A percentile compares a stretch with the other conserved stretches of the same genome.
These are phyloP conservation scores for Pristionchus maxplancki DNA, from an alignment of 2,888 invertebrate species.

Conservation along the genomic window DNA sequence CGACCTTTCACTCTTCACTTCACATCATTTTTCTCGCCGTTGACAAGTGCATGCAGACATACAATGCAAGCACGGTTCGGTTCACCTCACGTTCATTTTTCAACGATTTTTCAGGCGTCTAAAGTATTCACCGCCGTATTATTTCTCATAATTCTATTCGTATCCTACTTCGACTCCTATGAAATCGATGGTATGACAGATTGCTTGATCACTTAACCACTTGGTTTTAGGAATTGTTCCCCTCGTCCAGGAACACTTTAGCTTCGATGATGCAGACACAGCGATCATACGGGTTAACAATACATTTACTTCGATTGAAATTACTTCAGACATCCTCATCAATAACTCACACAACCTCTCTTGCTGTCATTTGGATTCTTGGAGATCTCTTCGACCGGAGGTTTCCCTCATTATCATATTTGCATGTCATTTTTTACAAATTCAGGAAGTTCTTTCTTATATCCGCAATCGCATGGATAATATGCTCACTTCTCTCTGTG, in stretches of 20 bases:
- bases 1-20: background rate
- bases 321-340: background rate
- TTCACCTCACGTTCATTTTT: background rate
- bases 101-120: background rate
- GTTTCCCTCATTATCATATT: background rate
- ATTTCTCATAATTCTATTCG: background rate
- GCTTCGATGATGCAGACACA: background rate
- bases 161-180: background rate
- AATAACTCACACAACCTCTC: background rate
- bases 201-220: background rate
- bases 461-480: background rate
- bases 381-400: background rate
- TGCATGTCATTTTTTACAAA: background rate
- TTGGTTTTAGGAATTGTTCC: background rate
- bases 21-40: background rate
- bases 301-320: background rate
- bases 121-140: background rate
- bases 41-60: background rate
- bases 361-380: background rate
- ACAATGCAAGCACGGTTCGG: background rate
- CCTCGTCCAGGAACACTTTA: background rate
- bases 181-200: background rate
- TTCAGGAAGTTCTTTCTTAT: background rate
- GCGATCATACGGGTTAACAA: background rate
- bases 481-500: background rate